A percentile compares a stretch with the other conserved stretches of the same genome.
Conservation (phyloP, 2,888 invertebrate genomes). For the Sabellastarte sp. region DNA sequence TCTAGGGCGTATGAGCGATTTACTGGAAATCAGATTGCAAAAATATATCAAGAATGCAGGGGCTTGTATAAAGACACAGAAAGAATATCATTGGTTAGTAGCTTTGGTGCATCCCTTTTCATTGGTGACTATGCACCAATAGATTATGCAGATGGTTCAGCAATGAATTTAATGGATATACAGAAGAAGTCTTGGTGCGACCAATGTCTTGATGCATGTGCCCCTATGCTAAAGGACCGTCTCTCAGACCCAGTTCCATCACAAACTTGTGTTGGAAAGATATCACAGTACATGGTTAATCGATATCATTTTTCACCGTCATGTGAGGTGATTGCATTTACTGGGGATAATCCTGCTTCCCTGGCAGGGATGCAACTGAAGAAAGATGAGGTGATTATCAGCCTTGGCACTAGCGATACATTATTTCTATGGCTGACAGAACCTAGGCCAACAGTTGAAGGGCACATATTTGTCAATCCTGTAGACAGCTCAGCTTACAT, state of each 20-base stretch:
- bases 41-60: slow-evolving; percentile 73
- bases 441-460: slow-evolving; percentile 66
- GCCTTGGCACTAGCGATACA: slow-evolving; percentile 83
- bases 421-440: slow-evolving; percentile 73
- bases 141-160: slow-evolving; percentile 82
- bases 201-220: slow-evolving; percentile 67
- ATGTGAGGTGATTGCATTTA: slow-evolving; percentile 84
- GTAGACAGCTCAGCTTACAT: slow-evolving; percentile 76
- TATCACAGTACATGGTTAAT: slow-evolving; percentile 63
- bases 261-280: not conserved
- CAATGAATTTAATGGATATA: slow-evolving; percentile 93
- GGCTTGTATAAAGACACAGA: slow-evolving; percentile 75
- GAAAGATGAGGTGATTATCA: slow-evolving; percentile 74
- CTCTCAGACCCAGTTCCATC: slow-evolving; percentile 72
- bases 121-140: slow-evolving; percentile 85
- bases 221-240: slow-evolving; percentile 72
- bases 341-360: slow-evolving; percentile 85
- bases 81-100: slow-evolving; percentile 88
- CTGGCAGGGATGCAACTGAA: slow-evolving; percentile 75
- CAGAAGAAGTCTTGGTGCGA: slow-evolving; percentile 71
- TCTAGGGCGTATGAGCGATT: slow-evolving; percentile 86
- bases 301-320: slow-evolving; percentile 80
- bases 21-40: slow-evolving; percentile 91
- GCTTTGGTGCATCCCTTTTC: slow-evolving; percentile 85
- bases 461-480: slow-evolving; percentile 87